Evolutionary conservation across 2,797 vertebrate species (phyloP), one percentile per base, ranked within the genome.

Genomic region (Podargus strigoides): DNA sequence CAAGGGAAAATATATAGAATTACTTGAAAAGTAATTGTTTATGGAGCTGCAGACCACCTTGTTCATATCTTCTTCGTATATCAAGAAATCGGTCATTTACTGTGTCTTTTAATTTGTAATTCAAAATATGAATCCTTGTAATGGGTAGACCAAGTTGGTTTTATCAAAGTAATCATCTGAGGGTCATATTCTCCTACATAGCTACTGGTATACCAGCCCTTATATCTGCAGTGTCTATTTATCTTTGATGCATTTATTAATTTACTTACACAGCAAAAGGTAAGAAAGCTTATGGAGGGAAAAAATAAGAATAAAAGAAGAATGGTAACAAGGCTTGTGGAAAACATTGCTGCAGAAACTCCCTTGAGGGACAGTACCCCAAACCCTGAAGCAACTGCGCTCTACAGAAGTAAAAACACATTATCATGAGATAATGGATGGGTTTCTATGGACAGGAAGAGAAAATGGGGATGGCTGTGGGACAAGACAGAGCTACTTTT

Each of bases 41-140:
- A 44, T 47, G 77, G 53, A 73, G 41, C 52, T 95, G 49, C n/a
- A 90, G 79, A 75, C 56, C 63, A 75, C 53, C 46, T 93, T 68
- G 22, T 70, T 87, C 72, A 23, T 85, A 41, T 59, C 50, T 89
- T 80, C 50, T 80, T 42, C 0, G 2, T 58, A 44, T 84, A 92
- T 41, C 47, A 34, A 85, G 32, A 91, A 94, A 88, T 90, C 0
- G 1, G 30, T 93, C 13, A 24, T 59, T 53, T 85, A 26, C 69
- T 86, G 4, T 84, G 16, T 53, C 37, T 94, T 82, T 89, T 74
- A 74, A 77, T 94, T 91, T 85, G 34, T 91, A 68, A 85, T 94
- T 94, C 56, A 63, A 63, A 91, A 64, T 26, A 60, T 9, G 4
- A 55, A 28, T 70, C 75, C 66, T 58, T 77, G 64, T 68, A 63